Percentiles rank a stretch among this genome's conserved stretches.
Conservation (phyloP, 2,113 vertebrate species). For the Halcyon senegalensis region DNA sequence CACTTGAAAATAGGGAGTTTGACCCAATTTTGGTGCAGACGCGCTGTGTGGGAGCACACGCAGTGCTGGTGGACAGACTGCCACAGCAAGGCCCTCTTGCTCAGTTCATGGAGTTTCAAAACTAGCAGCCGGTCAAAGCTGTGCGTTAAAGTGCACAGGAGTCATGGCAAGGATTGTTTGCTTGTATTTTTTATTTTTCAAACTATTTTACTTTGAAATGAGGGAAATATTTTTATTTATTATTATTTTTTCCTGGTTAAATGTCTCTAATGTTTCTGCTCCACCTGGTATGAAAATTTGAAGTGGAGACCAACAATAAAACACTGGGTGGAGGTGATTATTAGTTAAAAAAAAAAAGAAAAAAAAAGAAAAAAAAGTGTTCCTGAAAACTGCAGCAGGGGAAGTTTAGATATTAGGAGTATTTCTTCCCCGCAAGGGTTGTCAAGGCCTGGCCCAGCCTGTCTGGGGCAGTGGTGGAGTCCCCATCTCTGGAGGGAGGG, state of each 20-base stretch:
- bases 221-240: not conserved
- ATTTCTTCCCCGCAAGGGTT: not conserved
- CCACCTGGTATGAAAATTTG: not conserved
- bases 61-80: fast-evolving
- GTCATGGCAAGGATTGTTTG: fast-evolving
- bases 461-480: not conserved
- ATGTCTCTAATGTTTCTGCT: not conserved
- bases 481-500: not conserved
- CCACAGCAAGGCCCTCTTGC: too few species aligned
- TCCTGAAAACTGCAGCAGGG: not conserved
- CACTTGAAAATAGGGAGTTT: fast-evolving
- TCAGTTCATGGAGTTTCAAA: not conserved
- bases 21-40: not conserved
- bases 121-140: not conserved
- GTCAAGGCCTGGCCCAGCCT: not conserved
- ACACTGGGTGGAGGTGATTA: not conserved
- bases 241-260: not conserved
- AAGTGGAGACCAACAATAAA: not conserved
- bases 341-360: not conserved
- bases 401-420: not conserved
- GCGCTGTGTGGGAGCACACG: not conserved
- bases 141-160: not conserved
- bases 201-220: not conserved
- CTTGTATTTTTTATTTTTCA: not conserved
- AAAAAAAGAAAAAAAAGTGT: not conserved